Percentiles rank a stretch among this genome's conserved stretches.
Conservation (phyloP, 2,113 vertebrate genomes). For the Ctenomys sociabilis region DNA sequence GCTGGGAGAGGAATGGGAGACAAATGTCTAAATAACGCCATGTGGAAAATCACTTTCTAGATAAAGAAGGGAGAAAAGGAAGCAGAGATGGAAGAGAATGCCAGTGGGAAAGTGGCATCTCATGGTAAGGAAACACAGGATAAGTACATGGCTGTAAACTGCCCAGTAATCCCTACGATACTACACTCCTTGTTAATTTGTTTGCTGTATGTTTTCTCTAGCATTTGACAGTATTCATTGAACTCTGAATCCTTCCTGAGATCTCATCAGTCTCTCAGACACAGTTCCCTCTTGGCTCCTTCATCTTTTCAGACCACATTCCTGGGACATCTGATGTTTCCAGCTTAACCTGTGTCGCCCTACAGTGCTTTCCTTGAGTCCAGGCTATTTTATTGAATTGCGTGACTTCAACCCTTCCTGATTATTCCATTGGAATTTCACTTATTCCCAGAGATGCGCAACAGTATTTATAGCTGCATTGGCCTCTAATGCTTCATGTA, state of each 20-base stretch:
- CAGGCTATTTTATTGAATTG: neutral
- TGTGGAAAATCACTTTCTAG: neutral
- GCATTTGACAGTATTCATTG: neutral
- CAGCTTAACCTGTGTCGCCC: neutral
- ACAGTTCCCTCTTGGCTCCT: neutral
- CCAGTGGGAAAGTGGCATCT: neutral
- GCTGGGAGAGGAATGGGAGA: neutral
- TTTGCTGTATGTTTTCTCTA: neutral
- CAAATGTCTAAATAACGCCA: accelerated
- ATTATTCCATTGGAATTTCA: neutral
- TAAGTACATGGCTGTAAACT: neutral
- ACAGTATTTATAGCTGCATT: neutral
- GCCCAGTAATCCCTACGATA: neutral
- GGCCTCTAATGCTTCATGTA: neutral
- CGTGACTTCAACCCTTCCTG: neutral
- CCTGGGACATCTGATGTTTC: neutral
- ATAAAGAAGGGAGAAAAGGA: neutral
- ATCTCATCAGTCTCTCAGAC: neutral
- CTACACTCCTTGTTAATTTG: neutral
- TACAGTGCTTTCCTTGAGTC: neutral
- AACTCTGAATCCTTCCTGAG: neutral
- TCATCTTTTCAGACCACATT: neutral
- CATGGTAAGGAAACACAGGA: neutral
- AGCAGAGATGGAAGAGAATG: neutral
- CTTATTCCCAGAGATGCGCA: neutral